A percentile compares a stretch with the other conserved stretches of the same genome.
These are phyloP conservation scores for Marisa cornuarietis DNA, from an alignment of 1,140 invertebrate species.

Conservation along the genomic window DNA sequence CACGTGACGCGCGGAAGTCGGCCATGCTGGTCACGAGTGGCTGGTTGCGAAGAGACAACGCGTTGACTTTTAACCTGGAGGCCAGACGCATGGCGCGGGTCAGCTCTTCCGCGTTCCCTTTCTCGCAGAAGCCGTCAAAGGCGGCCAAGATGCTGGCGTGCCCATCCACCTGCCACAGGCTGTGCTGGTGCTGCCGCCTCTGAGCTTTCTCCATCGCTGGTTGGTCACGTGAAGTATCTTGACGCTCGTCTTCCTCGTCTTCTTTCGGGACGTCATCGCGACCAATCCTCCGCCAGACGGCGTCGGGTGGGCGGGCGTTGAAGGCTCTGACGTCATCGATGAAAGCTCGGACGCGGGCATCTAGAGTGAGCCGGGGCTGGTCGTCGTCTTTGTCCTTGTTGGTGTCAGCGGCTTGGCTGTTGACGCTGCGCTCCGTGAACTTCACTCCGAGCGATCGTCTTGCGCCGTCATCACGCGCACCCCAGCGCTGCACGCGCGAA, in stretches of 20 bases:
- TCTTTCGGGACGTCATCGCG: no score
- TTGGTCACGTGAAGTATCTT: background rate
- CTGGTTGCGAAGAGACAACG: background rate
- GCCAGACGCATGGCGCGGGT: slow-evolving; percentile 41
- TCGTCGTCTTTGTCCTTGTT: background rate
- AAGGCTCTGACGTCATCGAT: slow-evolving; percentile 21
- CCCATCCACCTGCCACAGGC: background rate
- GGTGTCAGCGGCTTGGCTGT: background rate
- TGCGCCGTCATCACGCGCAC: no score
- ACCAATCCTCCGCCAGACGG: no score
- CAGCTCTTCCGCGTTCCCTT: slow-evolving; percentile 37
- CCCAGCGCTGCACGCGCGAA: background rate
- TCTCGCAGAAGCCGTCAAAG: slow-evolving; percentile 42
- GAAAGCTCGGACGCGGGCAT: slow-evolving; percentile 17
- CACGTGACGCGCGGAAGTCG: no score
- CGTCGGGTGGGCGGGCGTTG: slow-evolving; percentile 5
- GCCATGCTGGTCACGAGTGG: no score
- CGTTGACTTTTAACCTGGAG: slow-evolving; percentile 40
- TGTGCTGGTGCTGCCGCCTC: background rate
- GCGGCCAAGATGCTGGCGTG: slow-evolving; percentile 19
- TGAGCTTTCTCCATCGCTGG: background rate
- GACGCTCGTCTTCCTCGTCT: background rate
- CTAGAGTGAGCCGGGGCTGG: background rate
- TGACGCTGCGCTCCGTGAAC: background rate
- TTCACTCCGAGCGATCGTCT: background rate